A percentile compares a stretch with the other conserved stretches of the same genome.
Evolutionary conservation across 1,140 invertebrate genomes (phyloP).

Genomic region (Galendromus occidentalis): DNA sequence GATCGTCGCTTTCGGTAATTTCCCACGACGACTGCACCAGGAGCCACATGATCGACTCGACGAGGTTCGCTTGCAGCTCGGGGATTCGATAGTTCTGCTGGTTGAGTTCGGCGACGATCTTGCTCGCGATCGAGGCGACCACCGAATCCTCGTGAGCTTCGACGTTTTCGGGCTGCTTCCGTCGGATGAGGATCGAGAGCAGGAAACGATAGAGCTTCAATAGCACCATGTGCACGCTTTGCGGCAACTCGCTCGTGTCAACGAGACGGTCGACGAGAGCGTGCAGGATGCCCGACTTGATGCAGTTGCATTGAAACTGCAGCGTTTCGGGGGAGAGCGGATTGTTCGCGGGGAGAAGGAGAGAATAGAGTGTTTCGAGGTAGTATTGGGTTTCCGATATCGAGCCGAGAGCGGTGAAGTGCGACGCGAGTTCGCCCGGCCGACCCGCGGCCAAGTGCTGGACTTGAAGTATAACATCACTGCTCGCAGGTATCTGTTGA

Average conservation of each 20-base stretch:
- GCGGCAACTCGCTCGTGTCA: not conserved
- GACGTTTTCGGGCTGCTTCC: not conserved
- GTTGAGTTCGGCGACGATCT: not conserved
- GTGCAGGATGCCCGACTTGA: conserved; percentile 37
- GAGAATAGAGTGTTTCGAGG: conserved; percentile 61
- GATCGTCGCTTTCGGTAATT: not conserved
- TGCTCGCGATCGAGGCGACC: not conserved
- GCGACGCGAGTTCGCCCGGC: conserved; percentile 22
- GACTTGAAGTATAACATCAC: conserved; percentile 6
- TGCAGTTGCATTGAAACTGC: conserved; percentile 70
- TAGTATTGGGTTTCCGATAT: conserved; percentile 10
- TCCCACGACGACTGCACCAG: not conserved
- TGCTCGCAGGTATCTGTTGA: conserved; percentile 70
- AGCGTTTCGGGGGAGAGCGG: conserved; percentile 56
- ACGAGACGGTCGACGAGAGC: not conserved
- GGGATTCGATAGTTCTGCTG: not conserved
- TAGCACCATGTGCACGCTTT: not conserved
- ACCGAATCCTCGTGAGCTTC: conserved; percentile 8
- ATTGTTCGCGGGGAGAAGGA: conserved; percentile 74
- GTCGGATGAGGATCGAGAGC: not conserved
- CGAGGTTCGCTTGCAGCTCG: not conserved
- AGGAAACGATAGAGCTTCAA: not conserved
- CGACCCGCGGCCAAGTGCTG: conserved; percentile 3
- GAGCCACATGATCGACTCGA: not conserved
- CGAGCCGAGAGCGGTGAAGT: conserved; percentile 2